A percentile compares a stretch with the other conserved stretches of the same genome.
phyloP scores from a whole-genome alignment of 2,113 vertebrate species.

The Erythrocebus patas region DNA sequence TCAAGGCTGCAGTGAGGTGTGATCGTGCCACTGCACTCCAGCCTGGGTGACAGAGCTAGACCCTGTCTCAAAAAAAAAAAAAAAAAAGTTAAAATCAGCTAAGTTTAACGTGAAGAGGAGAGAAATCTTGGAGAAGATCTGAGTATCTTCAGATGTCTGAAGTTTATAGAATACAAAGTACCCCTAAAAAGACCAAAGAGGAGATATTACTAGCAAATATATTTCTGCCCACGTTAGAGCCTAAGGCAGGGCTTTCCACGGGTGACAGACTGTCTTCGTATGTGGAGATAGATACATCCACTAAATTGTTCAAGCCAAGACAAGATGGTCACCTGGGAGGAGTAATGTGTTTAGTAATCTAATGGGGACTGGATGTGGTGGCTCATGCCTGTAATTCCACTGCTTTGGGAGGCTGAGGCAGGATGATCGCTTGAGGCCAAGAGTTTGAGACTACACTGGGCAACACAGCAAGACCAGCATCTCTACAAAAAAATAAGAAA shows the following conservation, averaged over 20 bases:
- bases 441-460: too few relatives aligned
- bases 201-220: not conserved
- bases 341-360: not conserved
- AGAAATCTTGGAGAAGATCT: not conserved
- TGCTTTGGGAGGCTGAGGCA: too few relatives aligned
- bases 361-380: not conserved
- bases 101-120: not conserved
- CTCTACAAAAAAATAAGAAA: too few relatives aligned
- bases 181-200: not conserved
- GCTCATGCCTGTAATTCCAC: too few relatives aligned
- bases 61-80: too few relatives aligned
- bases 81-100: not conserved
- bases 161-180: not conserved
- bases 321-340: not conserved
- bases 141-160: not conserved
- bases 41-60: too few relatives aligned
- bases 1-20: too few relatives aligned
- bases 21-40: too few relatives aligned
- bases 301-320: not conserved
- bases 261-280: not conserved
- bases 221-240: not conserved
- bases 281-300: not conserved
- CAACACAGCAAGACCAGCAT: too few relatives aligned
- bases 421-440: too few relatives aligned
- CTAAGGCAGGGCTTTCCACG: not conserved